Base-by-base conservation (phyloP, 2,113 vertebrate genomes). In the Pyxicephalus adspersus region DNA sequence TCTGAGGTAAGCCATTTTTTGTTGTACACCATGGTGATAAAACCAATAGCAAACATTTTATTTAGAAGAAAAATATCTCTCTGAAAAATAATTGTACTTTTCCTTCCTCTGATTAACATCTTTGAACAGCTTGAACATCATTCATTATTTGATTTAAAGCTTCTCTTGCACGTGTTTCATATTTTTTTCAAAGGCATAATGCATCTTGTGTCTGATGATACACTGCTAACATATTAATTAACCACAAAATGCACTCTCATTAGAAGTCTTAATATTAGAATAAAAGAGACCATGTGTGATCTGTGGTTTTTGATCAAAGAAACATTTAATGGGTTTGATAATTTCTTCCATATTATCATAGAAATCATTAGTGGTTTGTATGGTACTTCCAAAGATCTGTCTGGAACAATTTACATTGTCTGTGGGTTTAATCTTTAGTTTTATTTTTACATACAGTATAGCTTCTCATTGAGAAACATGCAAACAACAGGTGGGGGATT, bases 371-470 rank as follows among this genome's bases (percentile, higher is more conserved):
- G 76, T 66, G 63, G 76, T 77, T 68, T 68, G 66, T 51, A n/a
- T 58, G 57, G 57, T 9, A 58, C 23, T n/a, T 58, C 17, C 57
- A 58, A 58, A 58, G 57, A 58, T 58, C 76, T 77, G 63, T 66
- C 76, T 77, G 76, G 76, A 77, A 77, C 50, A 77, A 77, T 77
- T 77, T 77, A 77, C 55, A 77, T 77, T 77, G 76, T 66, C 76
- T 77, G 63, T 29, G 54, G 26, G 54, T 52, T 68, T 77, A 26
- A 20, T 19, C 26, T 64, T 64, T 54, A 55, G 63, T 51, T 77
- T 77, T 22, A 54, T 28, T 29, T 66, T 77, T 63, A 77, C 76
- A 55, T 51, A 66, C 50, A 65, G 28, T 77, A 77, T 23, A 65
- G 51, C 61, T 34, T 77, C 76, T 63, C 54, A 66, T 65, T 64